phyloP scores from a whole-genome alignment of 2,113 vertebrate species.

The Misgurnus mizolepis region DNA sequence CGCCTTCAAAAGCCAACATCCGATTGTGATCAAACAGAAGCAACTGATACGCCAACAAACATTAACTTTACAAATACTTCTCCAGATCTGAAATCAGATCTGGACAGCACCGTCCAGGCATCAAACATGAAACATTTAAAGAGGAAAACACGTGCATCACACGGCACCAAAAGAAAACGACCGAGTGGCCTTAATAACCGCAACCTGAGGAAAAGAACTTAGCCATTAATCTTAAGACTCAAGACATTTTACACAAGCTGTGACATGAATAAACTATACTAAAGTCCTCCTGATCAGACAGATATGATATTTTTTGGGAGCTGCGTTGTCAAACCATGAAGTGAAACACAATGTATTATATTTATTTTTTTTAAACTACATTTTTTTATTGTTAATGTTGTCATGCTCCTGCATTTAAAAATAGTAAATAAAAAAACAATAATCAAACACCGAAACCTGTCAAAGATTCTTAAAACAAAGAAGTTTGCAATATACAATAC shows the following conservation, averaged over 20 bases:
- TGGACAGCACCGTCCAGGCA: neutral
- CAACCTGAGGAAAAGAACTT: slow-evolving; percentile 46
- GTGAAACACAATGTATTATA: neutral
- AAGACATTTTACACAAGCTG: too few relatives aligned
- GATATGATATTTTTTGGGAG: too few relatives aligned
- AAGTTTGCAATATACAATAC: neutral
- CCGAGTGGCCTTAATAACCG: slow-evolving; percentile 4
- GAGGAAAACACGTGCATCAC: neutral
- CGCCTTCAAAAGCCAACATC: neutral
- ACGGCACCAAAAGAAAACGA: slow-evolving; percentile 31
- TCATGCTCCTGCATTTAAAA: neutral
- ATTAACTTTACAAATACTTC: neutral
- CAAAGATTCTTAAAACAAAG: neutral
- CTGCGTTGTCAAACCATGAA: too few relatives aligned
- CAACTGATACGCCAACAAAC: neutral
- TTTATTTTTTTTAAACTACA: neutral
- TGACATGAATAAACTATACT: too few relatives aligned
- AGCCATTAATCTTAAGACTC: neutral
- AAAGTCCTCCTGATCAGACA: too few relatives aligned
- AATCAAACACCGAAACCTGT: neutral
- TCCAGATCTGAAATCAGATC: neutral
- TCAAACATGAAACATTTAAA: neutral
- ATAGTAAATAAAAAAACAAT: neutral
- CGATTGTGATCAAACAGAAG: neutral
- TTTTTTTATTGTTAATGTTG: neutral